Evolutionary conservation across 2,113 vertebrate species (phyloP).

Genomic region (Perca schrenkii): DNA sequence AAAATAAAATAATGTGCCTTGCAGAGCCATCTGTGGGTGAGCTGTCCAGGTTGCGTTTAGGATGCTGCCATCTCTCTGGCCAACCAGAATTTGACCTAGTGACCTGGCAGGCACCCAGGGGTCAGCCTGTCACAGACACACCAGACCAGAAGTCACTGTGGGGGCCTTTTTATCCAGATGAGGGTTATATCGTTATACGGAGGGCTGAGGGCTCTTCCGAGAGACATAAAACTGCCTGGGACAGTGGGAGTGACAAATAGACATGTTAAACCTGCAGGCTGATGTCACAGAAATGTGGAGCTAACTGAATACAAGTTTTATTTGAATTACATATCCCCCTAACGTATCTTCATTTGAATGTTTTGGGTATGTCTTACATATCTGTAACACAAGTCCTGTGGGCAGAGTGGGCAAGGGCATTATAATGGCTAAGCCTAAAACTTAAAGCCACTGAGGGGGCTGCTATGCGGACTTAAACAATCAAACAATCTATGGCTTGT

Average conservation of each 20-base stretch:
- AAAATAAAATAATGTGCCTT: neutral
- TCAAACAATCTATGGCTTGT: no score
- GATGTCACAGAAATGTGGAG: neutral
- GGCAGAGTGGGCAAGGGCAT: no score
- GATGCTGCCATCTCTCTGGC: slow-evolving; percentile 26
- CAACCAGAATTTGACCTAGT: slow-evolving; percentile 50
- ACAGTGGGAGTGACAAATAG: neutral
- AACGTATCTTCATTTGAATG: neutral
- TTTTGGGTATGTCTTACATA: neutral
- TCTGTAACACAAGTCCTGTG: neutral
- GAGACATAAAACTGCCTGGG: slow-evolving; percentile 41
- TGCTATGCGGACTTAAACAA: no score
- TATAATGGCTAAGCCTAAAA: no score
- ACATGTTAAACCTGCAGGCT: neutral
- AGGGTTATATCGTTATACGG: slow-evolving; percentile 27
- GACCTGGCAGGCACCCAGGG: slow-evolving; percentile 46
- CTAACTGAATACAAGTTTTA: neutral
- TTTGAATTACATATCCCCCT: neutral
- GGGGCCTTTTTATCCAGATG: slow-evolving; percentile 44
- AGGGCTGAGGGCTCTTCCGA: slow-evolving; percentile 26
- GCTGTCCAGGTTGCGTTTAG: slow-evolving; percentile 27
- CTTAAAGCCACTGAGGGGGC: no score
- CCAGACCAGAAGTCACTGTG: slow-evolving; percentile 39
- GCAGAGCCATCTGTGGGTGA: slow-evolving; percentile 40
- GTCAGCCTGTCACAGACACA: slow-evolving; percentile 50